Evolutionary conservation across 2,888 invertebrate species (phyloP), one percentile per base, ranked within the genome.

Genomic region (Sphecodes monilicornis): DNA sequence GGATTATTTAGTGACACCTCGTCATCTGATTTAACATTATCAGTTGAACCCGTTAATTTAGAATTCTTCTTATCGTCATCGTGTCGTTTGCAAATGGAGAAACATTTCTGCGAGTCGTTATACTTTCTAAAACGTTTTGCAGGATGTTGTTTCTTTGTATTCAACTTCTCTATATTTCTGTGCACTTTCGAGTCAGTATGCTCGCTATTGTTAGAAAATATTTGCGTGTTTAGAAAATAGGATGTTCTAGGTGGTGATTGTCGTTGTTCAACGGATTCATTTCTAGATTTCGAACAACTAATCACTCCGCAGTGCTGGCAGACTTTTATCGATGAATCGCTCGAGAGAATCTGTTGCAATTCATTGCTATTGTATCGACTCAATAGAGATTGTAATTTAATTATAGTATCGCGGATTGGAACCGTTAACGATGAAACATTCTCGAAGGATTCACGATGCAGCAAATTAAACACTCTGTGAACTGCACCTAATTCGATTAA

Each of bases 221-320:
- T 26, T 16, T 80, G 68, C 0, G 76, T 70, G 0, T 54, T 76
- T 11, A 84, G n/a, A 29, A 85, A 84, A 29, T 84, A 76, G 11
- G 81, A 77, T 3, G 77, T 68, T 32, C 54, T 76, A 0, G 72
- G 76, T 1, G 41, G 71, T 0, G 74, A 74, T 39, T 6, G 76
- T 13, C 57, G 50, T 1, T 29, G 3, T 0, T 77, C 64, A 8
- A 57, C 16, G 0, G 64, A 22, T 1, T 3, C 16, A 1, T 18
- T 57, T 6, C 2, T 13, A 0, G 77, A 13, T 13, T 70, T 81
- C 3, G 68, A 32, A 22, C 75, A 80, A 54, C 91, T 91, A 6
- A 92, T 89, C 18, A 92, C 91, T 0, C 91, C 91, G 68, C 92
- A 92, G 50, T 86, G 86, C n/a, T 89, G 71, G n/a, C 92, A 92